These are phyloP conservation scores for Arge pagana DNA, from an alignment of 2,888 invertebrate genomes.

Conservation along the genomic window DNA sequence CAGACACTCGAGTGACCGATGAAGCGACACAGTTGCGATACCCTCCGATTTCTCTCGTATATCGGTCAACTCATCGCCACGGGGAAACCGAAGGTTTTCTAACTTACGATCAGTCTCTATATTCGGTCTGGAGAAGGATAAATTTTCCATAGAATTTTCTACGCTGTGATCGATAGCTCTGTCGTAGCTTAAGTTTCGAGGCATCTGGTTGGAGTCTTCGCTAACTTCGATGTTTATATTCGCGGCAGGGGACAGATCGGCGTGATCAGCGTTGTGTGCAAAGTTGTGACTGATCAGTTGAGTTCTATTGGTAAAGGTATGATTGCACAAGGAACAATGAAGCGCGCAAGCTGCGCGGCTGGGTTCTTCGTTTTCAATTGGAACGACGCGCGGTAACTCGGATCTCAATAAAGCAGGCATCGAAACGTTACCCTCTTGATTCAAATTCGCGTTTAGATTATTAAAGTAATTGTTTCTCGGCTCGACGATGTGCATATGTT, in stretches of 20 bases:
- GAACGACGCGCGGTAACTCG: slow-evolving; percentile 26
- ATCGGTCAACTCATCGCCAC: neutral
- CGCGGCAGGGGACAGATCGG: slow-evolving; percentile 4
- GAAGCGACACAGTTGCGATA: neutral
- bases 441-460: slow-evolving; percentile 33
- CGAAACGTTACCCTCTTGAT: slow-evolving; percentile 29
- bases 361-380: slow-evolving; percentile 30
- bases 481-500: slow-evolving; percentile 50
- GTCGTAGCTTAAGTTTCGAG: slow-evolving; percentile 40
- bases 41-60: neutral
- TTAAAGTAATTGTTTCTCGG: slow-evolving; percentile 44
- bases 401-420: slow-evolving; percentile 28
- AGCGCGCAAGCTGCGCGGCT: slow-evolving; percentile 47
- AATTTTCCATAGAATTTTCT: slow-evolving; percentile 39
- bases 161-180: slow-evolving; percentile 33
- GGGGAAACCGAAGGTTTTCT: neutral
- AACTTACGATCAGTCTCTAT: neutral
- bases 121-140: slow-evolving; percentile 36
- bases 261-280: slow-evolving; percentile 40
- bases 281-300: slow-evolving; percentile 47
- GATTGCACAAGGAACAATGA: slow-evolving; percentile 50
- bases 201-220: slow-evolving; percentile 43
- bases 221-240: slow-evolving; percentile 40
- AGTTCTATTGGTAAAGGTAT: slow-evolving; percentile 46
- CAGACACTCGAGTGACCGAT: slow-evolving; percentile 6